Base-by-base conservation (phyloP, 2,888 invertebrate genomes). In the Brachynemurus nebulosus region DNA sequence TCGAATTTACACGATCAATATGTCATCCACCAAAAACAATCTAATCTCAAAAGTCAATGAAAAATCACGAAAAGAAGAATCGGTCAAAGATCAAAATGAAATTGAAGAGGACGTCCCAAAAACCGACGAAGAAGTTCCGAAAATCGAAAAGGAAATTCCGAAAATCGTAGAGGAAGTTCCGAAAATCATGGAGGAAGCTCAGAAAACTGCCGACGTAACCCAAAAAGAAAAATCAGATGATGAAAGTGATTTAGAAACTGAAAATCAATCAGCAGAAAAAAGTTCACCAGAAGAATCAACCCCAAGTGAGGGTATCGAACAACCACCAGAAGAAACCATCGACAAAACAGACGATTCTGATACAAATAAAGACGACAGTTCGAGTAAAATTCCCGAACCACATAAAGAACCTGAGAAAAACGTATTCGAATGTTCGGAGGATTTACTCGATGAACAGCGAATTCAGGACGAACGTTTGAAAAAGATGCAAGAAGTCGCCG, bases 401-500 rank as follows among this genome's bases (percentile, higher is more conserved):
- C 39, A 3, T 20, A 39, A 39, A 39, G 39, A 39, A 39, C 39
- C 20, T 21, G 39, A 39, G 8, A n/a, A 25, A 20, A 40, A 38
- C 34, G 16, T 47, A 51, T 43, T 37, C 19, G 14, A 16, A 33
- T 42, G 42, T 30, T 57, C 59, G 2, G 68, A 68, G 39, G 47
- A 66, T 6, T 60, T 63, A 12, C 60, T 65, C 34, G 66, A 66
- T 34, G 69, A 70, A 30, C 58, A 61, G 4, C 64, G 65, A 47
- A 67, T 70, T 42, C 66, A 69, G 47, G 57, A 65, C 30, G 66
- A 69, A 48, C 60, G 70, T 1, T 59, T 67, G 39, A 62, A 65
- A 44, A 67, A 63, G 47, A 71, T 71, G 71, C 63, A 68, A 34
- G 69, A 70, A 50, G 60, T 71, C 5, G 57, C 45, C 55, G 59